phyloP scores from a whole-genome alignment of 2,888 invertebrate species.

The Drosophila anomelani region DNA sequence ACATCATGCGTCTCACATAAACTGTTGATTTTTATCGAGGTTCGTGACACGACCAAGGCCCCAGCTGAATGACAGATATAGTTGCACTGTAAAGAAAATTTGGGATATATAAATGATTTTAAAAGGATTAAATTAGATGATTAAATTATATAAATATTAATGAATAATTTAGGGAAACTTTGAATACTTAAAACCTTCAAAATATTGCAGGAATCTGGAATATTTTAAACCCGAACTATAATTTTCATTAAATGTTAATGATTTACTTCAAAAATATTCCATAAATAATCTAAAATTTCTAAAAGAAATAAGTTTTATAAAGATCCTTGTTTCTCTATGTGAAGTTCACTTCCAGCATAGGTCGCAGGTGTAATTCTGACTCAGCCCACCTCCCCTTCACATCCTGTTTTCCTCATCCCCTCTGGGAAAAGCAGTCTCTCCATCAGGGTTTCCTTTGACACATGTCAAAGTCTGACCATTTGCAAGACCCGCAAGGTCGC shows the following conservation, averaged over 20 bases:
- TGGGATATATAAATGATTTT: no score
- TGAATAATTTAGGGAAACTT: not conserved
- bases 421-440: conserved; percentile 17
- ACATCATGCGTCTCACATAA: conserved; percentile 74
- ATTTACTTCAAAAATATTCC: no score
- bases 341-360: not conserved
- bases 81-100: not conserved
- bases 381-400: not conserved
- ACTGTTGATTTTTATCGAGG: conserved; percentile 79
- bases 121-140: not conserved
- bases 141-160: not conserved
- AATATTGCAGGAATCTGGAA: not conserved
- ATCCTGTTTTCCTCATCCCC: conserved; percentile 1
- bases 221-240: no score
- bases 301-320: not conserved
- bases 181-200: not conserved
- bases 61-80: conserved; percentile 34
- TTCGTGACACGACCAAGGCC: conserved; percentile 58
- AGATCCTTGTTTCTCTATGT: not conserved
- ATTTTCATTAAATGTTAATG: no score
- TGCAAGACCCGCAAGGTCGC: conserved; percentile 44
- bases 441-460: conserved; percentile 53
- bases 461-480: conserved; percentile 62
- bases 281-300: no score
- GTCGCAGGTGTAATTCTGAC: conserved; percentile 28